phyloP scores from a whole-genome alignment of 2,797 vertebrate genomes.

The Simalia tracyae region DNA sequence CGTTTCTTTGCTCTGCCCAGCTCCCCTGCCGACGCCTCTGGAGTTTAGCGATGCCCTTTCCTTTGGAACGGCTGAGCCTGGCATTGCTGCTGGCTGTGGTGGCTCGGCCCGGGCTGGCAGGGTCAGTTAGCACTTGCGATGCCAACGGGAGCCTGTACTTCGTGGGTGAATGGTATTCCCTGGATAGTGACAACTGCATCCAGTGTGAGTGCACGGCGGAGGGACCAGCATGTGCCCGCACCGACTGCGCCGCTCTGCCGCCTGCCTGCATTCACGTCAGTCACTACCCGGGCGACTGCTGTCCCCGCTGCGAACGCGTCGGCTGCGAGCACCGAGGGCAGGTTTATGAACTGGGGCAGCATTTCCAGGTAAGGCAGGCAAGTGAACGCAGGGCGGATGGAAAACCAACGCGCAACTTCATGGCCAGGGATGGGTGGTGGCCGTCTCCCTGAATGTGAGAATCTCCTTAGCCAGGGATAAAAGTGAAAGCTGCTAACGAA shows the following conservation, averaged over 20 bases:
- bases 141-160: slow-evolving; percentile 83
- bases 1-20: neutral
- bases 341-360: slow-evolving; percentile 80
- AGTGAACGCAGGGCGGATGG: no score
- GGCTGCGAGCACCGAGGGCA: slow-evolving; percentile 84
- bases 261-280: slow-evolving; percentile 87
- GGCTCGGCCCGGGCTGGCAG: slow-evolving; percentile 64
- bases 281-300: slow-evolving; percentile 86
- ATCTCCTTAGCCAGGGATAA: neutral
- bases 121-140: slow-evolving; percentile 78
- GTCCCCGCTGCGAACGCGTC: slow-evolving; percentile 83
- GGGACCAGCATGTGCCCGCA: slow-evolving; percentile 77
- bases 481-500: neutral
- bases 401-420: neutral
- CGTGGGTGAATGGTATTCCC: slow-evolving; percentile 84
- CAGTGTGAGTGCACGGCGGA: slow-evolving; percentile 81
- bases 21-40: neutral
- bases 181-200: slow-evolving; percentile 83
- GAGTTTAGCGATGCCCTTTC: neutral
- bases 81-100: slow-evolving; percentile 59
- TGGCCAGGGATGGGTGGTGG: neutral
- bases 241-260: slow-evolving; percentile 78
- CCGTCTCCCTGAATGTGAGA: neutral
- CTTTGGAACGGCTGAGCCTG: slow-evolving; percentile 11
- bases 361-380: slow-evolving; percentile 76